Base-by-base conservation (phyloP, 2,113 vertebrate genomes). In the Caranx melampygus region DNA sequence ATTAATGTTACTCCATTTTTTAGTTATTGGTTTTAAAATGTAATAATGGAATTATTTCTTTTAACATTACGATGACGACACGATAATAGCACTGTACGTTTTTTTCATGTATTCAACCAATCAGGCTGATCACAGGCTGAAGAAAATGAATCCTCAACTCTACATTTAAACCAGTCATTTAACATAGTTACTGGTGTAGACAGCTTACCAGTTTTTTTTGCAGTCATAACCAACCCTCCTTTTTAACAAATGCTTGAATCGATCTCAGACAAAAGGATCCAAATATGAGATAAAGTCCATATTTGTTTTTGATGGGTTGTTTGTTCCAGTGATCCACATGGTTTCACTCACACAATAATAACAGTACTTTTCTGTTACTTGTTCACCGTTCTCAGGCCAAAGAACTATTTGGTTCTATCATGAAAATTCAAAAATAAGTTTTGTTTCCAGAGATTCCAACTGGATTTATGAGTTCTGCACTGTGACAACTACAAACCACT, bases 371-470 rank as follows among this genome's bases (percentile, higher is more conserved):
- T 66, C 11, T 40, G 8, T 34, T 66, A 12, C 44, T 52, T 42
- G 26, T 44, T 61, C n/a, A 20, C 10, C 44, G 42, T 51, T 78
- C 69, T 75, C 42, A 59, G 72, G 72, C 79, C 72, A 76, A 82
- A 76, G 59, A 71, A 52, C 33, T 9, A 20, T 58, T 61, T 51
- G 58, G 42, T 33, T 68, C 61, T 57, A 26, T 68, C 40, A 9
- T 37, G 1, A 54, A 12, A 49, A 52, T 20, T 58, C 1, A 59
- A 72, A 42, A 64, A 8, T 0, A 42, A 21, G n/a, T 21, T 9
- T 54, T 54, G 26, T 13, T 20, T n/a, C n/a, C n/a, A n/a, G n/a
- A n/a, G n/a, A n/a, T 35, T 71, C 52, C 40, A 42, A 52, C 42
- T 35, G 58, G 70, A 66, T 5, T 40, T 47, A 45, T 34, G 40